Conservation (phyloP, 2,797 vertebrate genomes). For the Miichthys miiuy region DNA sequence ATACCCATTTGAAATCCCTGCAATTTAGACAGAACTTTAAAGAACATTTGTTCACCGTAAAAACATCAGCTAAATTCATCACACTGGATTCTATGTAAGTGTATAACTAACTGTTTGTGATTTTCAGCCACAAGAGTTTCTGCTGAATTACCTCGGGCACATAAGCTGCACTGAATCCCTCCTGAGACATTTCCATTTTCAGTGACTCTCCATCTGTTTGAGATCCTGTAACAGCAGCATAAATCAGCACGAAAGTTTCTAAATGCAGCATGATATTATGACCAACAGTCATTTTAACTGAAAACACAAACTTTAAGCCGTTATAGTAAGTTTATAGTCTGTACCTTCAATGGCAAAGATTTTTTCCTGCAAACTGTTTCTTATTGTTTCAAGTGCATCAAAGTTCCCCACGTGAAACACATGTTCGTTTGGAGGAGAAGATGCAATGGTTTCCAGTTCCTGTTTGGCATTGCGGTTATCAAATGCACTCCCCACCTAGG, state of each 20-base stretch:
- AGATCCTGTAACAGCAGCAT: conserved; percentile 71
- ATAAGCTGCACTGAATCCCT: conserved; percentile 78
- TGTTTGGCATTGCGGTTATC: accelerated
- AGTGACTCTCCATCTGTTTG: conserved; percentile 71
- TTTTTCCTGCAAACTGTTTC: conserved; percentile 66
- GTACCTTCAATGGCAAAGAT: conserved; percentile 85
- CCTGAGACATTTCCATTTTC: conserved; percentile 83
- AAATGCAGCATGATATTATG: neutral
- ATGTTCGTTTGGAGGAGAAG: neutral
- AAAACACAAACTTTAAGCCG: neutral
- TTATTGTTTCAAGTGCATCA: conserved; percentile 67
- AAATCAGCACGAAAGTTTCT: neutral
- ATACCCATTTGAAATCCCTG: conserved; percentile 60
- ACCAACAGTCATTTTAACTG: neutral
- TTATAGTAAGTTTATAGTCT: neutral
- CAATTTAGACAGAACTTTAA: neutral
- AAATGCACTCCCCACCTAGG: conserved; percentile 74
- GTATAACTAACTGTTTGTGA: neutral
- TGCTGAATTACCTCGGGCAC: conserved; percentile 42
- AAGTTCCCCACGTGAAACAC: conserved; percentile 76
- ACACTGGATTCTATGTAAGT: neutral
- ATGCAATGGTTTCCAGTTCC: conserved; percentile 75
- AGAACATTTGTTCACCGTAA: neutral
- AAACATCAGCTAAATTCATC: neutral
- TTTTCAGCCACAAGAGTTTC: neutral